Conservation (phyloP, 2,113 vertebrate genomes). For the Menura novaehollandiae region DNA sequence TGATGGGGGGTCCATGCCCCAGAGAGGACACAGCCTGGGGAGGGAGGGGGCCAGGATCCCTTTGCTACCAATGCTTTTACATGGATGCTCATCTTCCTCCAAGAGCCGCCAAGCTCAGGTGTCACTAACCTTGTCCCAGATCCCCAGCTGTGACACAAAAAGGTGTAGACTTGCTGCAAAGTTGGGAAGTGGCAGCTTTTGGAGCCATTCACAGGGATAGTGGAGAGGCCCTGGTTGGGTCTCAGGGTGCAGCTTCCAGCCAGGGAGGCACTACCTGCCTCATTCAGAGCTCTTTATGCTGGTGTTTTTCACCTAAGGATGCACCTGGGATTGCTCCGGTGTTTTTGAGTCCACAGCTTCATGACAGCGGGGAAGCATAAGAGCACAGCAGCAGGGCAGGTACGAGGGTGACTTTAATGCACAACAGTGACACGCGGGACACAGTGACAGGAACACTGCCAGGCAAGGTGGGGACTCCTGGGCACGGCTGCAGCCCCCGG, state of each 20-base stretch:
- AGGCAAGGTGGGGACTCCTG: background rate
- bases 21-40: fast-evolving
- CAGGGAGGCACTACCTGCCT: background rate
- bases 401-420: constrained; percentile 37
- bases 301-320: background rate
- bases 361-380: background rate
- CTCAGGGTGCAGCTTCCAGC: background rate
- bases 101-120: background rate
- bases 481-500: background rate
- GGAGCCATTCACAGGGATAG: fast-evolving
- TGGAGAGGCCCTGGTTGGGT: background rate
- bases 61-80: background rate
- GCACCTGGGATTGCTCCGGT: background rate
- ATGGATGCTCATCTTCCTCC: background rate
- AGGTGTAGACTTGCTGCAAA: background rate
- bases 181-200: background rate
- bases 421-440: background rate
- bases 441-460: background rate
- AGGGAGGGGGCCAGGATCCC: background rate
- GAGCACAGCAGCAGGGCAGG: background rate
- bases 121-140: background rate
- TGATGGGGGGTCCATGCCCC: fast-evolving
- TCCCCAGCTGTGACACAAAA: background rate
- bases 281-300: background rate
- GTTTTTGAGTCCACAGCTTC: background rate